Evolutionary conservation across 2,888 invertebrate species (phyloP).

Genomic region (Laspeyria flexula): DNA sequence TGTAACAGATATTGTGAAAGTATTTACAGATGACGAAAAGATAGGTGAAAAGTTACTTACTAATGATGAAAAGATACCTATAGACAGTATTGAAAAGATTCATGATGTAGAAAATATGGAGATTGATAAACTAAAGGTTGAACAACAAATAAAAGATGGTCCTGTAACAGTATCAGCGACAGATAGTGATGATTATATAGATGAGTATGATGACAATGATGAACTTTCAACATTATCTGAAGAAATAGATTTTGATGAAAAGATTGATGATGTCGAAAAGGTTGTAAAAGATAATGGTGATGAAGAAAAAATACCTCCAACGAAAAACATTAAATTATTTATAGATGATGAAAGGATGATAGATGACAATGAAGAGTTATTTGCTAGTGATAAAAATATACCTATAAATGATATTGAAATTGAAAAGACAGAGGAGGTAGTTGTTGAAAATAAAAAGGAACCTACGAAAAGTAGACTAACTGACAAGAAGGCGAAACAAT

Average conservation of each 20-base stretch:
- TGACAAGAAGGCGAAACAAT: slow-evolving; percentile 38
- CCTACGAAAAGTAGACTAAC: too few relatives aligned
- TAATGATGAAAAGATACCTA: too few relatives aligned
- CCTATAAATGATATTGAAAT: slow-evolving; percentile 19
- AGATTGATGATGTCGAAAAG: slow-evolving; percentile 1
- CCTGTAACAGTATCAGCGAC: slow-evolving; percentile 15
- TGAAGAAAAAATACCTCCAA: too few relatives aligned
- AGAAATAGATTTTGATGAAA: slow-evolving; percentile 13
- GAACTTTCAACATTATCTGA: not conserved
- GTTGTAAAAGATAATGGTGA: not conserved
- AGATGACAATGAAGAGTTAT: slow-evolving; percentile 34
- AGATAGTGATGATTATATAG: slow-evolving; percentile 13
- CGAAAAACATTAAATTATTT: too few relatives aligned
- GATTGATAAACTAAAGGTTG: too few relatives aligned
- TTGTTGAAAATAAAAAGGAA: slow-evolving; percentile 22
- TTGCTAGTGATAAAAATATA: slow-evolving; percentile 14
- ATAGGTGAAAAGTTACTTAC: too few relatives aligned
- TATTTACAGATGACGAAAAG: too few relatives aligned
- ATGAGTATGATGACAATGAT: slow-evolving; percentile 3
- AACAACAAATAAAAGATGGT: slow-evolving; percentile 22
- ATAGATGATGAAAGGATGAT: slow-evolving; percentile 19
- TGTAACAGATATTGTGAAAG: too few relatives aligned
- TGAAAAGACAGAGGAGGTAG: slow-evolving; percentile 9
- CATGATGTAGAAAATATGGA: too few relatives aligned
- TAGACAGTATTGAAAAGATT: too few relatives aligned